Percentiles rank a stretch among this genome's conserved stretches.
Conservation (phyloP, 1,140 invertebrate genomes). For the Alviniconcha marisindica region DNA sequence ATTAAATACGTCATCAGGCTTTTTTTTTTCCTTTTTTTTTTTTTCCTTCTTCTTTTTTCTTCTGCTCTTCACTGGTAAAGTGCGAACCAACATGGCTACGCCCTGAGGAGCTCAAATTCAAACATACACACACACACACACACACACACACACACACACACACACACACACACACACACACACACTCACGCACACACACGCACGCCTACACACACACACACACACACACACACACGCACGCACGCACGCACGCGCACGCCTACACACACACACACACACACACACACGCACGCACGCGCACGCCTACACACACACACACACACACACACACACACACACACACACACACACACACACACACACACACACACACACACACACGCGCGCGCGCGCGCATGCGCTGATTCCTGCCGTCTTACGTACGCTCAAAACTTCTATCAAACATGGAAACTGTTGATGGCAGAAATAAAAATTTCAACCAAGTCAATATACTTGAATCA, state of each 20-base stretch:
- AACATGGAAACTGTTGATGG: not conserved
- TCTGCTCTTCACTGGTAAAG: too few relatives aligned
- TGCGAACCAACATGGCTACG: too few relatives aligned
- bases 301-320: not conserved
- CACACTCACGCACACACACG: not conserved
- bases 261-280: constrained; percentile 10
- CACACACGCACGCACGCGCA: not conserved
- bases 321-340: not conserved
- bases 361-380: constrained; percentile 15
- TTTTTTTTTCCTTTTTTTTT: too few relatives aligned
- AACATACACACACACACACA: not conserved
- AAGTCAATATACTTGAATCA: not conserved
- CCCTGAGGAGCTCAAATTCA: too few relatives aligned
- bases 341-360: not conserved
- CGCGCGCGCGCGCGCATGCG: not conserved
- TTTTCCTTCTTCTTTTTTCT: too few relatives aligned
- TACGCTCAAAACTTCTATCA: not conserved
- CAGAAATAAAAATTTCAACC: not conserved
- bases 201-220: not conserved
- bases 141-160: not conserved
- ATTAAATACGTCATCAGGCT: too few relatives aligned
- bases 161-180: not conserved
- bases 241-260: not conserved
- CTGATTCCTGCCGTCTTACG: not conserved
- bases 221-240: constrained; percentile 11